These are phyloP conservation scores for Drosophila rufa DNA, from an alignment of 1,140 invertebrate species.

Conservation along the genomic window DNA sequence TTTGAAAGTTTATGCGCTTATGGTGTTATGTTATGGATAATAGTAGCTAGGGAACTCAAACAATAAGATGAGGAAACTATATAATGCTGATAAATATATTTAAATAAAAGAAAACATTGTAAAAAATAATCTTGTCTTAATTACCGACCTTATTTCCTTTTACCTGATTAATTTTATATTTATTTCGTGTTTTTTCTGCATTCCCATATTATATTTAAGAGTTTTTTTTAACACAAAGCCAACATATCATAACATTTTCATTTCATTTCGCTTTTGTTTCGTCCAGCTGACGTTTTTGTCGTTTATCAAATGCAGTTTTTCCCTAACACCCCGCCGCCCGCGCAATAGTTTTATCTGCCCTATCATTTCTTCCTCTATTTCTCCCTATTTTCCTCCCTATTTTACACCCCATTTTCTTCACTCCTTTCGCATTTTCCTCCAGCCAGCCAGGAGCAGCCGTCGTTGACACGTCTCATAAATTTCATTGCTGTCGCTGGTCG, in stretches of 20 bases:
- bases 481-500: conserved; percentile 68
- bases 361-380: neutral
- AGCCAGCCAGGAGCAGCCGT: conserved; percentile 18
- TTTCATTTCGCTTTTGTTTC: conserved; percentile 32
- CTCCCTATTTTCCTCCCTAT: neutral
- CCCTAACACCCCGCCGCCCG: neutral
- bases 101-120: too few species aligned
- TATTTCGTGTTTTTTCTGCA: neutral
- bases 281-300: conserved; percentile 44
- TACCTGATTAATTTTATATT: too few species aligned
- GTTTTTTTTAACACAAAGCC: neutral
- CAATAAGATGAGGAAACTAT: too few species aligned
- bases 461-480: conserved; percentile 75
- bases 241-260: conserved; percentile 8
- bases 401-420: neutral
- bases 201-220: too few species aligned
- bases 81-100: too few species aligned
- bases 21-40: too few species aligned
- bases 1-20: neutral
- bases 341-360: conserved; percentile 15
- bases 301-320: conserved; percentile 33
- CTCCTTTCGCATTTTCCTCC: neutral
- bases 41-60: too few species aligned
- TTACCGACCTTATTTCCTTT: too few species aligned
- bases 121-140: too few species aligned